Evolutionary conservation across 2,113 vertebrate genomes (phyloP).

Genomic region (Elaphurus davidianus): DNA sequence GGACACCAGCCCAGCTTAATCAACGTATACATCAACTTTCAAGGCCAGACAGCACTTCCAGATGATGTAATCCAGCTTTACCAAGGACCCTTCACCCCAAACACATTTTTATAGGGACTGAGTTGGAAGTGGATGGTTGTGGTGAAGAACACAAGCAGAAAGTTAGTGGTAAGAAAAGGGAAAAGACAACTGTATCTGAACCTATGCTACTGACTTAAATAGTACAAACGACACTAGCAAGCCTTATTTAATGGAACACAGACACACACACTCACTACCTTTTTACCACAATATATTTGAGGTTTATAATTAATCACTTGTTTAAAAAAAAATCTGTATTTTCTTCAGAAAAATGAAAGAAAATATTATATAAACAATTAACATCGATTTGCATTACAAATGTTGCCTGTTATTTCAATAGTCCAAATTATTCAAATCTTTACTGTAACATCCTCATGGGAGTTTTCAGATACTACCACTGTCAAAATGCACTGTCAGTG

Average conservation of each 20-base stretch:
- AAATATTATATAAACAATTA: not conserved
- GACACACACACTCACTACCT: not conserved
- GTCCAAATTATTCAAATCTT: constrained; percentile 37
- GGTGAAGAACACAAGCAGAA: not conserved
- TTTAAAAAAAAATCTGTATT: not conserved
- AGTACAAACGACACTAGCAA: not conserved
- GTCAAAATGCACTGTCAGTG: constrained; percentile 6
- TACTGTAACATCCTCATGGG: not conserved
- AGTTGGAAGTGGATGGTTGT: not conserved
- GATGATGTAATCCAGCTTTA: not conserved
- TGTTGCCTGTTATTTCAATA: not conserved
- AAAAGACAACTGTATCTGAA: not conserved
- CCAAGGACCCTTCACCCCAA: not conserved
- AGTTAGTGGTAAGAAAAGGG: not conserved
- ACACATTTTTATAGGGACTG: not conserved
- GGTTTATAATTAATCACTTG: not conserved
- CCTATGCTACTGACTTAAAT: not conserved
- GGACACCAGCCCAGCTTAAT: not conserved
- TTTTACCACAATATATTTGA: not conserved
- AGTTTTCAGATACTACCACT: constrained; percentile 8
- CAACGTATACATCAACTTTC: not conserved
- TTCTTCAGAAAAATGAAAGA: constrained; percentile 43
- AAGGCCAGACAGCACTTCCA: not conserved
- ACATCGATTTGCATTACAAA: constrained; percentile 19
- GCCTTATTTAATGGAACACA: not conserved